Percentiles rank a stretch among this genome's conserved stretches.
Evolutionary conservation across 2,113 vertebrate genomes (phyloP).

Genomic region (Australoheros scitulus): DNA sequence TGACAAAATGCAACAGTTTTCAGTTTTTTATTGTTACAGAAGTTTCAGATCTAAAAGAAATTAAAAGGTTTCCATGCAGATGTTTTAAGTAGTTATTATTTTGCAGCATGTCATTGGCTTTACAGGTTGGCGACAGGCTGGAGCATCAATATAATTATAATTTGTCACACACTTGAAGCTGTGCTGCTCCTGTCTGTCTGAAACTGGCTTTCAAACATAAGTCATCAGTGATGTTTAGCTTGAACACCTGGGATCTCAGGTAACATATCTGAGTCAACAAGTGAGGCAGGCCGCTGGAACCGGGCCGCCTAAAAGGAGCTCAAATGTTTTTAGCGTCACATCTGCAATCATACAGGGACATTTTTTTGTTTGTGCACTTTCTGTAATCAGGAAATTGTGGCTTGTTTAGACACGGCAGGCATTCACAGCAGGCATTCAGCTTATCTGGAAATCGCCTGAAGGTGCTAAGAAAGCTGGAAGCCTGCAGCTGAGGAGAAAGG

Average conservation of each 20-base stretch:
- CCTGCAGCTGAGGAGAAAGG: background rate
- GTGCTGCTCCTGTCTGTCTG: background rate
- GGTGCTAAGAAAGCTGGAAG: background rate
- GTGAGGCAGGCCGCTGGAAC: background rate
- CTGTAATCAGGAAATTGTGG: background rate
- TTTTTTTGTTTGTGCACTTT: background rate
- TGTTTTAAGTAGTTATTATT: no score
- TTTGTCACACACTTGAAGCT: background rate
- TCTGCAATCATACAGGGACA: background rate
- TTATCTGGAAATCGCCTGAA: background rate
- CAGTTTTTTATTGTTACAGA: no score
- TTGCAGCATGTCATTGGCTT: background rate
- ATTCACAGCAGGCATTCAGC: background rate
- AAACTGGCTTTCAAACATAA: background rate
- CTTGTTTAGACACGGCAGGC: slow-evolving; percentile 38
- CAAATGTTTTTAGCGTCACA: background rate
- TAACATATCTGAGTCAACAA: slow-evolving; percentile 29
- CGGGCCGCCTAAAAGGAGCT: background rate
- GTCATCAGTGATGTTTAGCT: background rate
- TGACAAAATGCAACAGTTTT: no score
- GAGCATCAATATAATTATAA: background rate
- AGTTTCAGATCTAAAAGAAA: no score
- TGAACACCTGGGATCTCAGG: slow-evolving; percentile 42
- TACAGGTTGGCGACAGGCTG: background rate
- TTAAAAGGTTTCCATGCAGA: no score